Evolutionary conservation across 2,888 invertebrate species (phyloP).

Genomic region (Sthenelais limicola): DNA sequence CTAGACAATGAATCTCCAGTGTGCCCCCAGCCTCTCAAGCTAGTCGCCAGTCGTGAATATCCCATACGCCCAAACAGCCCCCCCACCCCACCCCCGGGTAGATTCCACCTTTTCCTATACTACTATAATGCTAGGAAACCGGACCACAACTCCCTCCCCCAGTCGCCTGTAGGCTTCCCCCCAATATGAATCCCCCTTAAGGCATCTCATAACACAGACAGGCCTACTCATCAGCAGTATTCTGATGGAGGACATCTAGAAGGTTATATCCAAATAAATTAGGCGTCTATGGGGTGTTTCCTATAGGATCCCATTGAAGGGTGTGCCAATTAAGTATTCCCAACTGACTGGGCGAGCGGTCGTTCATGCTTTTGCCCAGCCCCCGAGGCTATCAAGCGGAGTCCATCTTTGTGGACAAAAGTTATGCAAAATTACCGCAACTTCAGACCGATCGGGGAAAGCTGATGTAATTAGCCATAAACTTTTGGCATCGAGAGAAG

Average conservation of each 20-base stretch:
- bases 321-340: slow-evolving; percentile 13
- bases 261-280: slow-evolving; percentile 18
- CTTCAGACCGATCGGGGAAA: no score
- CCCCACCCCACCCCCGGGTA: neutral
- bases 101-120: neutral
- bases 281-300: slow-evolving; percentile 7
- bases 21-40: neutral
- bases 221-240: neutral
- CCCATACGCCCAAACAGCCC: neutral
- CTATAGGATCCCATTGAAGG: neutral
- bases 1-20: neutral
- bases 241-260: neutral
- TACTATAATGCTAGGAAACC: no score
- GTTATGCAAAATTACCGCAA: slow-evolving; percentile 37
- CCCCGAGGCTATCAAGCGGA: neutral
- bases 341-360: neutral
- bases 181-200: neutral
- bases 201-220: neutral
- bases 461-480: no score
- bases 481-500: no score
- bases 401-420: slow-evolving; percentile 18
- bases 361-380: neutral
- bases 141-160: no score
- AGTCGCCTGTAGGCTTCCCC: neutral
- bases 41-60: neutral